These are phyloP conservation scores for Calameuta pallipes DNA, from an alignment of 2,888 invertebrate species.

Conservation along the genomic window DNA sequence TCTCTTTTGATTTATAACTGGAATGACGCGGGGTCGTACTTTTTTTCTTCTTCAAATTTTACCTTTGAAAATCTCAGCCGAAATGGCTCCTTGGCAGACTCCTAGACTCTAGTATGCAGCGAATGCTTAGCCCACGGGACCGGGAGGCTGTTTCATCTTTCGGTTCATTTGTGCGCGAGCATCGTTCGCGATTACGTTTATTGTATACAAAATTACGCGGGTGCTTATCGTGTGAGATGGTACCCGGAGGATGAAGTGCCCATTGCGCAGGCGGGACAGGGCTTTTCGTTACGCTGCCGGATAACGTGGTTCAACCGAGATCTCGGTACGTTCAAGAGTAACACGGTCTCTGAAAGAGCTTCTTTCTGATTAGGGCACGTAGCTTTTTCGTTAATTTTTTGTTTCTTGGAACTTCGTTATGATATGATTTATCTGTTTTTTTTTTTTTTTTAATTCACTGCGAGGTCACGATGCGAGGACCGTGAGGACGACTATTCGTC, in stretches of 20 bases:
- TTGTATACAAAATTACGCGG: conserved; percentile 9
- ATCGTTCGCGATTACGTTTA: not conserved
- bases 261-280: conserved; percentile 59
- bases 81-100: too few relatives aligned
- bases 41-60: too few relatives aligned
- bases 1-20: not conserved
- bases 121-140: too few relatives aligned
- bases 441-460: conserved; percentile 20
- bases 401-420: conserved; percentile 14
- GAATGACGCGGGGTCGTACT: too few relatives aligned
- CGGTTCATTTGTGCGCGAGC: not conserved
- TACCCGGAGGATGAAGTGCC: conserved; percentile 43
- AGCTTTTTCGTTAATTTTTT: conserved; percentile 37
- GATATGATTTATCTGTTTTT: not conserved
- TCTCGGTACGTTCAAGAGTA: conserved; percentile 62
- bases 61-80: too few relatives aligned
- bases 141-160: not conserved
- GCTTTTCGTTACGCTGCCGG: conserved; percentile 55
- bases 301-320: conserved; percentile 61
- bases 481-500: not conserved
- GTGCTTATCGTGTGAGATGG: conserved; percentile 6
- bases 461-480: conserved; percentile 33
- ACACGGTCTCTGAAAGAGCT: conserved; percentile 62
- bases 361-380: conserved; percentile 47
- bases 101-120: too few relatives aligned